Base-by-base conservation (phyloP, 2,797 vertebrate species). In the Arrhamphus sclerolepis region DNA sequence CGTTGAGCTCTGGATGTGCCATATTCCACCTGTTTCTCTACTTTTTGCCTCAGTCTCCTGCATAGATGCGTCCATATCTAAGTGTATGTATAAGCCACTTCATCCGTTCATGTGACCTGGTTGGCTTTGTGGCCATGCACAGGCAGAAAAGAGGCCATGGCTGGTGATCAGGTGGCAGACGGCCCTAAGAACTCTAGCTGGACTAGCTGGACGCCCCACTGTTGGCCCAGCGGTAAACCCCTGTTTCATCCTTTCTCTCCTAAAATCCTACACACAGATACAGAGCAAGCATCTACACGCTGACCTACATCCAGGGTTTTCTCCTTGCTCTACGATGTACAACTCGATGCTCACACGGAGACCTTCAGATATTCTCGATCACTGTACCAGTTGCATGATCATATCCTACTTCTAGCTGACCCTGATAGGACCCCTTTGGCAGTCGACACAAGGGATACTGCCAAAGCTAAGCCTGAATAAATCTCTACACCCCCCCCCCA, bases 91-190 rank as follows among this genome's bases (percentile, higher is more conserved):
- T 52, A 72, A 74, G 80, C 74, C 84, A 77, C 66, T 72, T 78
- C 65, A 49, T 70, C 58, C 47, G 58, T 59, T 79, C n/a, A 17
- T 19, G 21, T 88, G 85, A 75, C 82, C 84, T 66, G 81, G 62
- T 86, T 87, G 87, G 82, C 75, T 82, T 78, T 81, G 64, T 66
- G 29, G 75, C 56, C 22, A 56, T 65, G 63, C 16, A 2, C 72
- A 18, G 57, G 56, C 46, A 77, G 77, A 87, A 89, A 89, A 63
- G 80, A 84, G 88, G 88, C 87, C 85, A 89, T 84, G 84, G 78
- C 83, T 46, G 56, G 49, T 44, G 17, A 50, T 87, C 89, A 89
- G 67, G 84, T 86, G 82, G 87, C 75, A 26, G 20, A 34, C 13
- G 0, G 70, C 72, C 76, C 73, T 81, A 59, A 86, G 75, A 82